These are phyloP conservation scores for Cygnus atratus DNA, from an alignment of 2,113 vertebrate species.

Conservation along the genomic window DNA sequence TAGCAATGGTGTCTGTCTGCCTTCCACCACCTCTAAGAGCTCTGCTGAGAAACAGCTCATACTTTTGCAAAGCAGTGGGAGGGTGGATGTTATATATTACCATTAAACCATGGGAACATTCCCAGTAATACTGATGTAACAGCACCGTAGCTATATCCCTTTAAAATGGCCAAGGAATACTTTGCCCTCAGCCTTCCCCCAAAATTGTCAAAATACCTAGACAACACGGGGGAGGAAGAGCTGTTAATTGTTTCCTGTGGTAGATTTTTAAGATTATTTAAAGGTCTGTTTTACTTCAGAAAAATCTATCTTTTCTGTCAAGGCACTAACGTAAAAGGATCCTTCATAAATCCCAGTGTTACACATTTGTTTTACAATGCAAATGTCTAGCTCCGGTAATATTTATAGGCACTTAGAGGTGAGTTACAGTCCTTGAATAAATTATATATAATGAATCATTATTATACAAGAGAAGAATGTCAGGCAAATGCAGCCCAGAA, in stretches of 20 bases:
- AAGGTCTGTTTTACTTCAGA: neutral
- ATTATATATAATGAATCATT: slow-evolving; percentile 54
- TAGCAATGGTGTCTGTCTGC: neutral
- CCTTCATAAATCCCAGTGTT: slow-evolving; percentile 11
- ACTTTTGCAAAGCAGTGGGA: neutral
- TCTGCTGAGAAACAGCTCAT: neutral
- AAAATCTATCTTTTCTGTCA: neutral
- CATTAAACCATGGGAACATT: neutral
- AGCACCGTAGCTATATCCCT: neutral
- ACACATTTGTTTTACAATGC: slow-evolving; percentile 40
- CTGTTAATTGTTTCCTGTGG: neutral
- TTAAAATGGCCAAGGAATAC: neutral
- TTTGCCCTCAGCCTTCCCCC: neutral
- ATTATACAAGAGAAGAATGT: slow-evolving; percentile 24
- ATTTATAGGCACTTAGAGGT: slow-evolving; percentile 50
- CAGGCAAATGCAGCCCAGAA: slow-evolving; percentile 28
- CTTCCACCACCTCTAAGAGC: neutral
- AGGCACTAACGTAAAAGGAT: neutral
- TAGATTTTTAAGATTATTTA: neutral
- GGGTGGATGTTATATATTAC: neutral
- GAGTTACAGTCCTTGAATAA: slow-evolving; percentile 52
- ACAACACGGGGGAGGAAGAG: neutral
- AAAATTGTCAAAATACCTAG: neutral
- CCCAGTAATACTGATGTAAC: neutral
- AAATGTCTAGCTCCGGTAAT: slow-evolving; percentile 44